phyloP scores from a whole-genome alignment of 2,113 vertebrate species.

The Malurus cyaneus region DNA sequence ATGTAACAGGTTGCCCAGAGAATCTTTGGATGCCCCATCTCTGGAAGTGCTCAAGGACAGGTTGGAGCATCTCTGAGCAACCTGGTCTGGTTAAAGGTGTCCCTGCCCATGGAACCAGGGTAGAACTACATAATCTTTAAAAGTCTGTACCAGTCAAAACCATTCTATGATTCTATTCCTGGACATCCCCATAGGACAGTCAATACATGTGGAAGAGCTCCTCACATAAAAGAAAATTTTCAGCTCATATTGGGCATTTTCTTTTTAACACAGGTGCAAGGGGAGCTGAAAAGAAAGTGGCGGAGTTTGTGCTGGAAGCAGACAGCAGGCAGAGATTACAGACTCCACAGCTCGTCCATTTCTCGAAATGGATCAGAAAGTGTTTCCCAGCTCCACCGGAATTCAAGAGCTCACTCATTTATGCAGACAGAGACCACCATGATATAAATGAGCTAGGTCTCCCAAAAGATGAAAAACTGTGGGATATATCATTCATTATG shows the following conservation, averaged over 20 bases:
- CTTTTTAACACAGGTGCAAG: constrained; percentile 81
- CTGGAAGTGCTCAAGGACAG: not conserved
- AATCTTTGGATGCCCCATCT: not conserved
- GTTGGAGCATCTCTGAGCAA: not conserved
- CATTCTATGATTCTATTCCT: not conserved
- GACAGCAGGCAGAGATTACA: constrained; percentile 73
- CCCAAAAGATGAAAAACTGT: not conserved
- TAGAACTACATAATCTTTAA: not conserved
- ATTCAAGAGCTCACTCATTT: constrained; percentile 83
- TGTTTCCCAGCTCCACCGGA: constrained; percentile 68
- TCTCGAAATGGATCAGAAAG: constrained; percentile 80
- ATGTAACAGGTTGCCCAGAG: not conserved
- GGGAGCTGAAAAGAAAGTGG: constrained; percentile 88
- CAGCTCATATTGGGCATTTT: not conserved
- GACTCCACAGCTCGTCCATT: constrained; percentile 71
- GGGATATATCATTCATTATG: not conserved
- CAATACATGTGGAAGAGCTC: not conserved
- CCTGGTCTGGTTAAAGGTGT: not conserved
- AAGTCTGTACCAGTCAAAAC: not conserved
- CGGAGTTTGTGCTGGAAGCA: constrained; percentile 74
- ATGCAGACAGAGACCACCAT: constrained; percentile 89
- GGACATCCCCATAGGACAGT: not conserved
- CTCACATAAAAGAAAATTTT: not conserved
- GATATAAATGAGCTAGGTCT: constrained; percentile 70
- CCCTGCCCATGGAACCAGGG: rapidly evolving